A percentile compares a stretch with the other conserved stretches of the same genome.
phyloP scores from a whole-genome alignment of 1,140 invertebrate genomes.

The Megalopta genalis region DNA sequence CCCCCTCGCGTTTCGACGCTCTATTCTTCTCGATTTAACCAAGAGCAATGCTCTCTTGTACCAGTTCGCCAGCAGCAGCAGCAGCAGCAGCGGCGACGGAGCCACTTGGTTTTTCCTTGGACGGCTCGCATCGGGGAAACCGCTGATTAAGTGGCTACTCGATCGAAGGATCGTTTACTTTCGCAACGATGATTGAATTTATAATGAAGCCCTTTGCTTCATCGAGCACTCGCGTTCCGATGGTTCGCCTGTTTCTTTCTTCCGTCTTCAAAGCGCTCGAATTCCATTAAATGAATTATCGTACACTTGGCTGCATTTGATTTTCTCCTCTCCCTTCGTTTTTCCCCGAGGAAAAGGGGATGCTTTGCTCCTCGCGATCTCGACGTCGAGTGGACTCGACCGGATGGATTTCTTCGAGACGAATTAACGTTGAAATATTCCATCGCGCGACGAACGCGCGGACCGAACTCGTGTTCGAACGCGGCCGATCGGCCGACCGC shows the following conservation, averaged over 20 bases:
- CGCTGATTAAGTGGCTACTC: constrained; percentile 47
- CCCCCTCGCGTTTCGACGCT: constrained; percentile 36
- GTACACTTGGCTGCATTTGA: constrained; percentile 4
- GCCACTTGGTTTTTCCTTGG: constrained; percentile 41
- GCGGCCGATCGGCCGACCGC: too few relatives aligned
- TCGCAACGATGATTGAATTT: constrained; percentile 6
- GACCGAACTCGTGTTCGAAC: too few relatives aligned
- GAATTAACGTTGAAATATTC: background rate
- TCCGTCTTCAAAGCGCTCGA: constrained; percentile 1
- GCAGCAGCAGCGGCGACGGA: too few relatives aligned
- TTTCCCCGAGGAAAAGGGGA: background rate
- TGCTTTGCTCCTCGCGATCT: background rate
- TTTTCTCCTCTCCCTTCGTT: background rate
- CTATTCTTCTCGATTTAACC: constrained; percentile 56
- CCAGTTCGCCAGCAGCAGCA: background rate
- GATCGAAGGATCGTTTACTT: constrained; percentile 13
- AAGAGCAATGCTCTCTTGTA: constrained; percentile 10
- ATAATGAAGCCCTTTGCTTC: constrained; percentile 8
- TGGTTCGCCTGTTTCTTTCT: background rate
- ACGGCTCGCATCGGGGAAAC: constrained; percentile 39
- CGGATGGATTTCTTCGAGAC: background rate
- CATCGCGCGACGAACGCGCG: background rate
- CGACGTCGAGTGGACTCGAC: background rate
- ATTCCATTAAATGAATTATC: background rate
- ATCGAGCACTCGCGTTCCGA: background rate